phyloP scores from a whole-genome alignment of 2,888 invertebrate genomes.

The Gymnoscelis rufifasciata region DNA sequence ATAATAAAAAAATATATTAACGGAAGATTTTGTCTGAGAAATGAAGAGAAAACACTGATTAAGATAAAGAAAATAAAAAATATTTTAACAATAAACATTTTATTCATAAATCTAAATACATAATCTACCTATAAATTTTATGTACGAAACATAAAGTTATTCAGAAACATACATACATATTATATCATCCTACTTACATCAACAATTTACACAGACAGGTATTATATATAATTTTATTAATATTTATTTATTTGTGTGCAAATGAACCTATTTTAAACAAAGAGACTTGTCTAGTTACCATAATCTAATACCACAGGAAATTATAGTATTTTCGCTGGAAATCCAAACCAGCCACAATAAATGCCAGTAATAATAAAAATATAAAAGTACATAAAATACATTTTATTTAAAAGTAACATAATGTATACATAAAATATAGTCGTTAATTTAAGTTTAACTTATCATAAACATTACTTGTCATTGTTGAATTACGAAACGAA shows the following conservation, averaged over 20 bases:
- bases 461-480: slow-evolving; percentile 12
- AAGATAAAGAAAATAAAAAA: slow-evolving; percentile 36
- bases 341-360: no score
- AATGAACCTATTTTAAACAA: no score
- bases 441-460: background rate
- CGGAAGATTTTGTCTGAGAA: no score
- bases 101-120: slow-evolving; percentile 56
- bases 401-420: background rate
- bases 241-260: no score
- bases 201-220: background rate
- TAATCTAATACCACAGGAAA: no score
- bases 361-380: no score
- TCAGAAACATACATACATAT: slow-evolving; percentile 7
- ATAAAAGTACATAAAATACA: background rate
- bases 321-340: no score
- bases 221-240: no score
- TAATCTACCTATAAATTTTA: slow-evolving; percentile 49
- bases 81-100: slow-evolving; percentile 68
- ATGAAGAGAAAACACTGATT: background rate
- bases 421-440: no score
- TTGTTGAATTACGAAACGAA: slow-evolving; percentile 8
- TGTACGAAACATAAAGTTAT: slow-evolving; percentile 68
- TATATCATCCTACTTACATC: slow-evolving; percentile 2
- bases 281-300: no score
- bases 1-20: no score